Evolutionary conservation across 1,140 invertebrate genomes (phyloP).

Genomic region (Polyergus mexicanus): DNA sequence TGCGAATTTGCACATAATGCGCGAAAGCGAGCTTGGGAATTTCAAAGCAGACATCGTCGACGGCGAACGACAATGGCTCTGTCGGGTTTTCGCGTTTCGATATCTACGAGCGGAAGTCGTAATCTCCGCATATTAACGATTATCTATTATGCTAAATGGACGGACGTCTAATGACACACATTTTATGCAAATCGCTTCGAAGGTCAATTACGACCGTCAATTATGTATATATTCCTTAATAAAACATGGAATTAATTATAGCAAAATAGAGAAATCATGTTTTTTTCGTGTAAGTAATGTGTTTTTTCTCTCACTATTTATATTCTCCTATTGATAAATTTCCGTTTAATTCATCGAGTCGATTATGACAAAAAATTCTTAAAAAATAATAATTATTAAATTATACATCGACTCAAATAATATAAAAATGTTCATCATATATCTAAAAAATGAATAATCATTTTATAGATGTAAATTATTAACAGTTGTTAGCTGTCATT

Average conservation of each 20-base stretch:
- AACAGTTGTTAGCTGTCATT: neutral
- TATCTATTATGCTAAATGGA: neutral
- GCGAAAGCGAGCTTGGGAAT: slow-evolving; percentile 60
- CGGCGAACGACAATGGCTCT: neutral
- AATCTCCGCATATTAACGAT: slow-evolving; percentile 11
- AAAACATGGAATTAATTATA: neutral
- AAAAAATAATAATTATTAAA: neutral
- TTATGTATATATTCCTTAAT: neutral
- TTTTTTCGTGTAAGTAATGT: neutral
- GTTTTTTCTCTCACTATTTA: neutral
- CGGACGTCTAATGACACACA: neutral
- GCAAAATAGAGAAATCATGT: neutral
- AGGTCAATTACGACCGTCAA: neutral
- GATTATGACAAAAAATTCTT: neutral
- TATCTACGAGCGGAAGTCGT: neutral
- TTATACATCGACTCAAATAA: neutral
- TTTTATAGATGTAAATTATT: neutral
- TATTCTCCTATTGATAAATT: neutral
- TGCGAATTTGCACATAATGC: slow-evolving; percentile 76
- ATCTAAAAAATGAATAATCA: neutral
- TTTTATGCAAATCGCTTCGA: slow-evolving; percentile 40
- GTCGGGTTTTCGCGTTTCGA: slow-evolving; percentile 35
- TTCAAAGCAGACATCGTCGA: slow-evolving; percentile 39
- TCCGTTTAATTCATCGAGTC: neutral
- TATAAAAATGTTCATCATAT: neutral